Percentiles rank a stretch among this genome's conserved stretches.
Conservation (phyloP, 1,140 invertebrate genomes). For the Argopecten irradians region DNA sequence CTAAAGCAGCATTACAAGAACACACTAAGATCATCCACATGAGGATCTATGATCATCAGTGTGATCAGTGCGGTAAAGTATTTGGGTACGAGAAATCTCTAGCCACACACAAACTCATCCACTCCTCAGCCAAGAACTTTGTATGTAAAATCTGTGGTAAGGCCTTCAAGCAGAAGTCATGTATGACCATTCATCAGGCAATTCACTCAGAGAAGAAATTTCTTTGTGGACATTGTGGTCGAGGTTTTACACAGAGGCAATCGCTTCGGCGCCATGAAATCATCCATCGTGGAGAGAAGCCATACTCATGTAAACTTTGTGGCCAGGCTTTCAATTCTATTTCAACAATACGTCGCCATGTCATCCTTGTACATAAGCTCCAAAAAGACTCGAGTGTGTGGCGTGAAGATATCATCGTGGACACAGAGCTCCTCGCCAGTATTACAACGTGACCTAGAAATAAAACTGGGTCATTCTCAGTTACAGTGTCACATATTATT, state of each 20-base stretch:
- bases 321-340: slow-evolving; percentile 79
- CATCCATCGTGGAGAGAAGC: slow-evolving; percentile 96
- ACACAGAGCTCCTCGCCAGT: neutral
- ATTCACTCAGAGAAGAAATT: slow-evolving; percentile 66
- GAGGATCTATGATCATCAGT: slow-evolving; percentile 64
- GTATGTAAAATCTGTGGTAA: slow-evolving; percentile 83
- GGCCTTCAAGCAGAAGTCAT: slow-evolving; percentile 77
- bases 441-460: neutral
- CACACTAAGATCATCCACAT: slow-evolving; percentile 66
- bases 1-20: slow-evolving; percentile 63
- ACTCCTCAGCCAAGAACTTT: slow-evolving; percentile 62
- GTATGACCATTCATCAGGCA: slow-evolving; percentile 68
- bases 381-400: slow-evolving; percentile 62
- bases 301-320: slow-evolving; percentile 83
- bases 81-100: slow-evolving; percentile 68
- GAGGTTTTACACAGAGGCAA: slow-evolving; percentile 72
- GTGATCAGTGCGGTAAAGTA: slow-evolving; percentile 65
- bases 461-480: neutral
- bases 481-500: neutral
- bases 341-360: slow-evolving; percentile 68
- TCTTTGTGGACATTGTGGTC: slow-evolving; percentile 65
- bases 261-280: slow-evolving; percentile 83
- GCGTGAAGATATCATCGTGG: slow-evolving; percentile 60
- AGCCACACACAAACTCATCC: slow-evolving; percentile 65
- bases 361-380: slow-evolving; percentile 70